Conservation (phyloP, 1,140 invertebrate genomes). For the Himalopsyche phryganea region DNA sequence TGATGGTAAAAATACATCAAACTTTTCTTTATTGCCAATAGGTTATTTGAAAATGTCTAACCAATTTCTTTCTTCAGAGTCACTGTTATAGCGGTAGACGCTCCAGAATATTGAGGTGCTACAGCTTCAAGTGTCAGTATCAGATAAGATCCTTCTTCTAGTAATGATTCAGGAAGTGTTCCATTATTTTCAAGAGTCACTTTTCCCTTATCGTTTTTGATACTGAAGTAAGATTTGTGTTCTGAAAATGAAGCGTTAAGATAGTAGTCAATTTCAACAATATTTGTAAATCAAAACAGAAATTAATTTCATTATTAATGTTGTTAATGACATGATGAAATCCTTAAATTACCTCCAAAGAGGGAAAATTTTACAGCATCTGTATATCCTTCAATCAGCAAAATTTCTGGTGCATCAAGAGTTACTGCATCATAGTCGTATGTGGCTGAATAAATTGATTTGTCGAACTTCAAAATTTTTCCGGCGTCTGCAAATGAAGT, state of each 20-base stretch:
- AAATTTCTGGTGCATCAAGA: conserved; percentile 6
- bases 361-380: conserved; percentile 10
- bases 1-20: neutral
- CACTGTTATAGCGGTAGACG: neutral
- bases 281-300: too few relatives aligned
- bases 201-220: neutral
- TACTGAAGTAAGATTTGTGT: conserved; percentile 1
- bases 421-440: neutral
- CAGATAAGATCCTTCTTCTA: conserved; percentile 8
- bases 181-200: neutral
- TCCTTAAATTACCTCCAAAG: conserved; percentile 22
- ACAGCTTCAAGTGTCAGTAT: conserved; percentile 2
- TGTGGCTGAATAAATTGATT: neutral
- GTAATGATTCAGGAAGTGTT: conserved; percentile 3
- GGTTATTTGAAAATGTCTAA: neutral
- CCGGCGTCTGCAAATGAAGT: too few relatives aligned
- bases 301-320: too few relatives aligned
- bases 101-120: neutral
- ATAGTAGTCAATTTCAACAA: too few relatives aligned
- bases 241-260: too few relatives aligned
- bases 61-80: conserved; percentile 3
- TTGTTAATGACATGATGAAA: too few relatives aligned
- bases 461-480: too few relatives aligned
- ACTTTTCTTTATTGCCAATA: neutral
- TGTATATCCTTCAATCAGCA: conserved; percentile 13